Evolutionary conservation across 2,113 vertebrate species (phyloP), one percentile per base, ranked within the genome.

Genomic region (Collichthys lucidus): DNA sequence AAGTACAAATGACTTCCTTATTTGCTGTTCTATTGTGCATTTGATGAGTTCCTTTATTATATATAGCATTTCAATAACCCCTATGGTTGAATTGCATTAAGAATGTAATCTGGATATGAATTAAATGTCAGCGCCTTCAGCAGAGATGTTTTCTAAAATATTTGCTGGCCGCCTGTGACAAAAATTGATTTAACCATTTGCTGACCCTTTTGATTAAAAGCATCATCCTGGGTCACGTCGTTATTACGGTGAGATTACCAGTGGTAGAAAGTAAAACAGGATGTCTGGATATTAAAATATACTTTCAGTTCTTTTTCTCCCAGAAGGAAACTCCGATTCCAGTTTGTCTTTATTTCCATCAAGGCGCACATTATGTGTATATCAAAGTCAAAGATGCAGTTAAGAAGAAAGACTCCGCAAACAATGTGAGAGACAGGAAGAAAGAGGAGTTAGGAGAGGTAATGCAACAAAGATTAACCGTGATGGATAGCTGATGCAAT

Each of bases 401-500:
- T 82, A 77, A 73, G 77, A 61, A 79, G 61, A 72, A 56, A 75
- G 57, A 80, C 60, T 74, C 61, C 4, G 76, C 80, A 44, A 52
- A 61, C 65, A 29, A 66, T 76, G 62, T 59, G 80, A 73, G 74
- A 61, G 65, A 67, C 40, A 52, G 55, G 50, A 69, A 62, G 72
- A 67, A 52, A 53, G 59, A 46, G 57, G 53, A 66, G 73, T 62
- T 52, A 6, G 69, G 44, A 17, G 53, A 74, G 83, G 68, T 85
- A 86, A 89, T 53, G 76, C 63, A 74, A 40, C 69, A 44, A 10
- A 88, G 86, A 90, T 85, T 74, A 86, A 66, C 69, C 11, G 84
- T 86, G 88, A 92, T 77, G 88, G 90, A 89, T 86, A 55, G 88
- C 79, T 88, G 87, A 84, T 81, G 81, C 64, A 77, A 81, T 22